Percentiles rank a stretch among this genome's conserved stretches.
These are phyloP conservation scores for Hetaerina americana DNA, from an alignment of 1,140 invertebrate species.

Conservation along the genomic window DNA sequence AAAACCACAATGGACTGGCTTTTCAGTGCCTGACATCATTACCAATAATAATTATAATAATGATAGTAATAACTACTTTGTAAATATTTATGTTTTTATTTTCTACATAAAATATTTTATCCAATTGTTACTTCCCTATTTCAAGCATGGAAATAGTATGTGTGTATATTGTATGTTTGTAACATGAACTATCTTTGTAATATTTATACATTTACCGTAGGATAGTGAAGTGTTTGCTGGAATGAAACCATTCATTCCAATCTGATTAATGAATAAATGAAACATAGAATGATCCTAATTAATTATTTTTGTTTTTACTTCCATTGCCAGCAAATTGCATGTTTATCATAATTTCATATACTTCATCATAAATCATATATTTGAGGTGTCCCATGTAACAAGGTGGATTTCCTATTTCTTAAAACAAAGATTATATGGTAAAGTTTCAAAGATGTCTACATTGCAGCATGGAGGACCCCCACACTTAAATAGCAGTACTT, in stretches of 20 bases:
- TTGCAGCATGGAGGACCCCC: no score
- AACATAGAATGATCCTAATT: neutral
- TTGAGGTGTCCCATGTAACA: no score
- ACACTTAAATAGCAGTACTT: no score
- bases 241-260: neutral
- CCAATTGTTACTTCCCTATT: neutral
- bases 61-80: neutral
- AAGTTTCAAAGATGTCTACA: no score
- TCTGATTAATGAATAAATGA: constrained; percentile 3
- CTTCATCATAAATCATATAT: no score
- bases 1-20: neutral
- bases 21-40: neutral
- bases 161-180: constrained; percentile 8
- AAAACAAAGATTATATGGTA: no score
- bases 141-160: constrained; percentile 1
- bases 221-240: neutral
- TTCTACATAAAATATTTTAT: constrained; percentile 3
- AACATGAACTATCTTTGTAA: constrained; percentile 7
- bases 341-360: no score
- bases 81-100: constrained; percentile 1
- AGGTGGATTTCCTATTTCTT: no score
- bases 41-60: neutral
- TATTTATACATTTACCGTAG: constrained; percentile 3
- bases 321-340: no score
- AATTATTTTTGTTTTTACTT: neutral